Evolutionary conservation across 2,113 vertebrate species (phyloP).

Genomic region (Machaerirhynchus nigripectus): DNA sequence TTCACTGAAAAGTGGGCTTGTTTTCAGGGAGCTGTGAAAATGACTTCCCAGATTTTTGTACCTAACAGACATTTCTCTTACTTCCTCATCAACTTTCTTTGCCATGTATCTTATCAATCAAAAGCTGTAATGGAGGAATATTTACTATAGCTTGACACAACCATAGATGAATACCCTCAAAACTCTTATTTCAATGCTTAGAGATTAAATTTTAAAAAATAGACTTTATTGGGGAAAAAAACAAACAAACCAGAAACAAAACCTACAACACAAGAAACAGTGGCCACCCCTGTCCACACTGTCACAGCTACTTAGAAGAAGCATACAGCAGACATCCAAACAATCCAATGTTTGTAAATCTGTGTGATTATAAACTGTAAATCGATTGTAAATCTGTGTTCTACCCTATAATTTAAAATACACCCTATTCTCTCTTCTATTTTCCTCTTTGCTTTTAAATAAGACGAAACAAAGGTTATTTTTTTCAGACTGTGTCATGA

Average conservation of each 20-base stretch:
- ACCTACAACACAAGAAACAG: background rate
- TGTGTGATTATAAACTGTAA: too few relatives aligned
- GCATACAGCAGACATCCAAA: background rate
- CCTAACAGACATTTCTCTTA: background rate
- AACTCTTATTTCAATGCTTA: background rate
- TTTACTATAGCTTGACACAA: background rate
- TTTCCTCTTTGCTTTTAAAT: background rate
- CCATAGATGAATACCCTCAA: background rate
- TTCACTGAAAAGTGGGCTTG: background rate
- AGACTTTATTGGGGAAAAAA: background rate
- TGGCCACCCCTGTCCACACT: background rate
- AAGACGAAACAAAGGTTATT: background rate
- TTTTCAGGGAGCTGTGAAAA: conserved; percentile 5
- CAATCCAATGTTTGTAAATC: background rate
- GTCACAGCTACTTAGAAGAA: background rate
- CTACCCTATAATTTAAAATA: background rate
- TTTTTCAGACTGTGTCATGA: background rate
- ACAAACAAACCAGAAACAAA: background rate
- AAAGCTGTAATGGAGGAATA: background rate
- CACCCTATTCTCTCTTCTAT: background rate
- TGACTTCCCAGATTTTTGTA: background rate
- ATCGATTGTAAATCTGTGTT: background rate
- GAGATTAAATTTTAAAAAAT: background rate
- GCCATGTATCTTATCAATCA: background rate
- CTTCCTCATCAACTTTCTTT: background rate